Percentiles rank a stretch among this genome's conserved stretches.
These are phyloP conservation scores for Emydura subglobosa DNA, from an alignment of 2,113 vertebrate species.

Conservation along the genomic window DNA sequence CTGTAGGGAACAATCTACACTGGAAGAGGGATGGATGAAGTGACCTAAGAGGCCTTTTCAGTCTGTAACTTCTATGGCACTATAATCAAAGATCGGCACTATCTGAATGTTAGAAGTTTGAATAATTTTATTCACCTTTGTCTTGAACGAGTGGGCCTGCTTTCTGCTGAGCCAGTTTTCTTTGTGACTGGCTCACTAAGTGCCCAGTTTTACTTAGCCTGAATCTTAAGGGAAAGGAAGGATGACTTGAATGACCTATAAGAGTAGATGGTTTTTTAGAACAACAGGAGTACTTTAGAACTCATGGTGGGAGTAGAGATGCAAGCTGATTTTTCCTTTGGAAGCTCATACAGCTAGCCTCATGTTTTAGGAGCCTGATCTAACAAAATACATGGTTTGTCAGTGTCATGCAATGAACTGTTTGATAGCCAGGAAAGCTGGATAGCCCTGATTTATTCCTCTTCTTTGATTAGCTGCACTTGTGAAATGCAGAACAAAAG, in stretches of 20 bases:
- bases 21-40: not conserved
- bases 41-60: not conserved
- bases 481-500: constrained; percentile 27
- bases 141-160: not conserved
- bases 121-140: constrained; percentile 18
- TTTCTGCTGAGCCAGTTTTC: constrained; percentile 16
- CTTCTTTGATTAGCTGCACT: constrained; percentile 33
- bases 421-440: constrained; percentile 25
- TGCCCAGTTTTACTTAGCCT: not conserved
- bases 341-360: not conserved
- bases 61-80: not conserved
- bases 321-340: constrained; percentile 19
- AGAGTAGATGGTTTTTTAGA: not conserved
- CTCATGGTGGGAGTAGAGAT: not conserved
- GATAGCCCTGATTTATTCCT: not conserved
- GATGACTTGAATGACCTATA: not conserved
- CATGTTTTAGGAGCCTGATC: not conserved
- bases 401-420: not conserved
- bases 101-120: not conserved
- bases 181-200: not conserved
- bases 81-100: not conserved
- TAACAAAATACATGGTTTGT: not conserved
- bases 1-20: not conserved
- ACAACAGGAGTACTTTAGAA: not conserved
- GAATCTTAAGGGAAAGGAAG: not conserved